These are phyloP conservation scores for Andricus curvator DNA, from an alignment of 2,888 invertebrate genomes.

Conservation along the genomic window DNA sequence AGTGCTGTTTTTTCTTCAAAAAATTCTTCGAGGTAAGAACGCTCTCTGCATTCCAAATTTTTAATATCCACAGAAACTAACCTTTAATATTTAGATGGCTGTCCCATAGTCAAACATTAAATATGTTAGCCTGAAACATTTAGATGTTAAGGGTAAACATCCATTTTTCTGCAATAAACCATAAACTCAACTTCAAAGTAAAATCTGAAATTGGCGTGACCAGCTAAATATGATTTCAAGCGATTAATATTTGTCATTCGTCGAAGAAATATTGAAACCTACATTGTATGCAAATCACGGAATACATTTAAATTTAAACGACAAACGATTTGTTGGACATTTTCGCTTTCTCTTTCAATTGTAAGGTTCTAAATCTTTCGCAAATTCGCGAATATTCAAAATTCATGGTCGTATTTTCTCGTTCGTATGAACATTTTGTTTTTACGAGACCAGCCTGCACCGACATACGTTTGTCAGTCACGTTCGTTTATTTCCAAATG, in stretches of 20 bases:
- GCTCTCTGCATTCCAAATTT: no score
- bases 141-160: no score
- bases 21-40: no score
- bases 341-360: conserved; percentile 6
- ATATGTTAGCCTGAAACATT: no score
- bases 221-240: background rate
- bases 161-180: no score
- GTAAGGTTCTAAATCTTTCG: conserved; percentile 27
- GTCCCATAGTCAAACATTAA: no score
- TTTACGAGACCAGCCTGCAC: conserved; percentile 2
- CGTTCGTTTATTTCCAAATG: conserved; percentile 28
- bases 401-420: conserved; percentile 24
- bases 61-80: no score
- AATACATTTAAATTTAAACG: background rate
- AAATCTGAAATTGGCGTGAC: background rate
- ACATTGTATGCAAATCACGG: background rate
- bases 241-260: background rate
- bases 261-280: background rate
- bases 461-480: conserved; percentile 20
- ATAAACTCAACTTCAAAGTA: background rate
- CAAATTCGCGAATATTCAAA: conserved; percentile 16
- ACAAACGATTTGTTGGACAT: conserved; percentile 6
- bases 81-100: no score
- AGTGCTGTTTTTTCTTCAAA: no score
- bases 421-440: conserved; percentile 4